These are phyloP conservation scores for Dastarcus helophoroides DNA, from an alignment of 2,888 invertebrate genomes.

Conservation along the genomic window DNA sequence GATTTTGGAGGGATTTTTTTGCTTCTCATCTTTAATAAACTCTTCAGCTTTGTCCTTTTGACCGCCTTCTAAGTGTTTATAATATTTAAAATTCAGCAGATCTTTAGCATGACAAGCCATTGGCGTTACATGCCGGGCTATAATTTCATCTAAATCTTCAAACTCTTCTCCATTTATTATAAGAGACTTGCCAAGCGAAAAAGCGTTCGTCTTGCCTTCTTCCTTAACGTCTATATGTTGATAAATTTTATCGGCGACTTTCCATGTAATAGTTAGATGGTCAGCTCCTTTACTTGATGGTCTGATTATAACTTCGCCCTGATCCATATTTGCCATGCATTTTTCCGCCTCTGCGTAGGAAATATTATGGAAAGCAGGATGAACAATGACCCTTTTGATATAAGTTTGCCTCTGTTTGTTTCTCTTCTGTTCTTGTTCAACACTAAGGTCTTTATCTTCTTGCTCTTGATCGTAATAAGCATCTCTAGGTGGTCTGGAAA, in stretches of 20 bases:
- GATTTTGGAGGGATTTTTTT: conserved; percentile 75
- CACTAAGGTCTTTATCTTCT: conserved; percentile 68
- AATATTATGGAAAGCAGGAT: conserved; percentile 95
- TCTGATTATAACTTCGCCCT: conserved; percentile 91
- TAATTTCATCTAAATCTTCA: conserved; percentile 98
- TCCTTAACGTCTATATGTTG: conserved; percentile 96
- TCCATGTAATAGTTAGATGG: conserved; percentile 97
- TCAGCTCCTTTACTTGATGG: conserved; percentile 95
- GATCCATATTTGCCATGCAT: conserved; percentile 83
- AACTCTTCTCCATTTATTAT: conserved; percentile 89
- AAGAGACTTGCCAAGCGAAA: conserved; percentile 79
- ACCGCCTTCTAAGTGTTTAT: conserved; percentile 63
- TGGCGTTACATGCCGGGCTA: conserved; percentile 90
- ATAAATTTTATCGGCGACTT: conserved; percentile 85
- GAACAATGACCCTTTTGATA: conserved; percentile 92
- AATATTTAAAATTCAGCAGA: conserved; percentile 84
- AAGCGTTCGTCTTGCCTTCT: conserved; percentile 92
- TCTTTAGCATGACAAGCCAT: conserved; percentile 93
- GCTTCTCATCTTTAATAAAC: conserved; percentile 76
- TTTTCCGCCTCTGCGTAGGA: conserved; percentile 87
- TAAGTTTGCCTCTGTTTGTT: conserved; percentile 75
- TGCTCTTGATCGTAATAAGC: conserved; percentile 80
- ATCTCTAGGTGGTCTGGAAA: conserved; percentile 68
- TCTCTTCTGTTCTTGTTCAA: conserved; percentile 72
- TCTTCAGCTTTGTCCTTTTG: conserved; percentile 82